Evolutionary conservation across 2,888 invertebrate species (phyloP).

Genomic region (Branchipolynoe longqiensis): DNA sequence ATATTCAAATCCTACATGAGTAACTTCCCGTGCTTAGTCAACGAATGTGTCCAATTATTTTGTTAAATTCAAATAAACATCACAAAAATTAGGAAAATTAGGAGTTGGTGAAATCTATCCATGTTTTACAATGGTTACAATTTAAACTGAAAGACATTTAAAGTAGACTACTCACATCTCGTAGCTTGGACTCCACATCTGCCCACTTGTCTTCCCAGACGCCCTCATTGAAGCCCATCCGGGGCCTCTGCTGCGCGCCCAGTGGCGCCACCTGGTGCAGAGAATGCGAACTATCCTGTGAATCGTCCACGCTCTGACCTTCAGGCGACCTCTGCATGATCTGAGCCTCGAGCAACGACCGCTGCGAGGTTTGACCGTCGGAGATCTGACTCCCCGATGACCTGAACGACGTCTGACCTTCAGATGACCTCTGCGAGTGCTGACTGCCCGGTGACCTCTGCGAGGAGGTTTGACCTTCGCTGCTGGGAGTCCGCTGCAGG

Average conservation of each 20-base stretch:
- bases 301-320: neutral
- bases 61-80: too few species aligned
- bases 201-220: constrained; percentile 26
- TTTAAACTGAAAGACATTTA: too few species aligned
- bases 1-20: too few species aligned
- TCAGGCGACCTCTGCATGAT: constrained; percentile 21
- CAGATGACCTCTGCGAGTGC: constrained; percentile 29
- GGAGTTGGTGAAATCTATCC: too few species aligned
- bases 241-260: neutral
- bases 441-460: constrained; percentile 3
- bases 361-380: neutral
- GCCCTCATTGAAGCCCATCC: neutral
- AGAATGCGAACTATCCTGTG: neutral
- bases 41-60: too few species aligned
- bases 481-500: neutral
- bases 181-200: constrained; percentile 19
- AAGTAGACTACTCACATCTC: constrained; percentile 27
- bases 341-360: neutral
- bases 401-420: constrained; percentile 3
- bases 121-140: too few species aligned
- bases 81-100: too few species aligned
- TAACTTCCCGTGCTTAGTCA: too few species aligned
- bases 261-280: neutral
- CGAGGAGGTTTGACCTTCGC: neutral
- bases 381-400: constrained; percentile 3